Evolutionary conservation across 2,113 vertebrate species (phyloP).

Genomic region (Corythornis madagascariensis): DNA sequence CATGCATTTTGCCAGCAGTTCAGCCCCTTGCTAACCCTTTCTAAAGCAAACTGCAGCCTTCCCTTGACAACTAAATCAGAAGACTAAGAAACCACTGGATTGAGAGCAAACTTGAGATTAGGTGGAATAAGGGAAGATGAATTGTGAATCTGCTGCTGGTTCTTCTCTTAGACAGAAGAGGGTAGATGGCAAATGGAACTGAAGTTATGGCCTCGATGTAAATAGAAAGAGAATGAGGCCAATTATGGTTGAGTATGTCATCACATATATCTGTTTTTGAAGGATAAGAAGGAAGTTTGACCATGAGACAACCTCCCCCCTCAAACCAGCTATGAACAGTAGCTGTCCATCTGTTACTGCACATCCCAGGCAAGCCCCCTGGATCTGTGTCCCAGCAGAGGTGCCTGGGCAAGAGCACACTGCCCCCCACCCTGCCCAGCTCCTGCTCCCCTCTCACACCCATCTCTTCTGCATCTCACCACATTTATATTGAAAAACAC

Average conservation of each 20-base stretch:
- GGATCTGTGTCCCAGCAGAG: neutral
- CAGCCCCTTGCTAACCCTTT: neutral
- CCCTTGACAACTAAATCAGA: constrained; percentile 15
- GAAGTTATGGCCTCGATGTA: neutral
- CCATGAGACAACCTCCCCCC: neutral
- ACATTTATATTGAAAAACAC: neutral
- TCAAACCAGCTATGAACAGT: neutral
- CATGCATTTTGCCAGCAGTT: neutral
- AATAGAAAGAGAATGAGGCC: neutral
- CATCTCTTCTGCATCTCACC: neutral
- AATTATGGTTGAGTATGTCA: neutral
- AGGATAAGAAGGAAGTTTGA: neutral
- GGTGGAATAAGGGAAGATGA: constrained; percentile 38
- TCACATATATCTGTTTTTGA: neutral
- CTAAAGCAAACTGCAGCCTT: neutral
- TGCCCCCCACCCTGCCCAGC: neutral
- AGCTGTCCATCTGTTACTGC: neutral
- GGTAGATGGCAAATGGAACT: neutral
- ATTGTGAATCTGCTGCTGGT: constrained; percentile 15
- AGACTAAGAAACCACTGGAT: neutral
- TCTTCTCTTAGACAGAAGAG: constrained; percentile 5
- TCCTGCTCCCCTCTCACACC: neutral
- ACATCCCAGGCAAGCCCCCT: neutral
- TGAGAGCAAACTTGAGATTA: constrained; percentile 21
- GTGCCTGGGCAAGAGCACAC: neutral